Evolutionary conservation across 2,797 vertebrate genomes (phyloP), one percentile per base, ranked within the genome.

Genomic region (Knipowitschia caucasica): DNA sequence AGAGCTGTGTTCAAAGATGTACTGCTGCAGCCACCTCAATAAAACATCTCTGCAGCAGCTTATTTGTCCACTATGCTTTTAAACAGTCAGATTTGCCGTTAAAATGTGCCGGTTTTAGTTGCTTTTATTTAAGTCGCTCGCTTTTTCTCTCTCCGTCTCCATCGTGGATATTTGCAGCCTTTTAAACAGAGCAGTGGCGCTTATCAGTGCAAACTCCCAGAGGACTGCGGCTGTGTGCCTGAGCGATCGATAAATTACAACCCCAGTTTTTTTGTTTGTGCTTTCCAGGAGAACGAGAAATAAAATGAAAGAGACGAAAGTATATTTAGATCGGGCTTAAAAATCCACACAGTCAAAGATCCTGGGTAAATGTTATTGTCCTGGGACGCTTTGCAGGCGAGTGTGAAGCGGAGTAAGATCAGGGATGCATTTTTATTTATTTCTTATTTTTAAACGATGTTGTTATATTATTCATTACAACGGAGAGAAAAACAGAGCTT

Each of bases 161-260:
- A 38, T 38, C 21, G 3, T 42, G 2, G 2, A 12, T 42, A 15
- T 44, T 15, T 26, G 33, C 50, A 42, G 56, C 11, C 46, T 44
- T 53, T 44, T 33, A 47, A 59, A 68, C 56, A 60, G 65, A 80
- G 47, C 68, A 78, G 67, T 60, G 73, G 52, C 35, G 71, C 77
- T 78, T 68, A 80, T 84, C 67, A 10, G 40, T 25, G 36, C 53
- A 56, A 50, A 65, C 36, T 79, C 78, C 73, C 77, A 44, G 53
- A 26, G 72, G 72, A 76, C 71, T 69, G 64, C 33, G 14, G 54
- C 46, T 67, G 53, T 54, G 56, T 67, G 57, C 77, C 65, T 52
- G 33, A 39, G 45, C 31, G 69, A 86, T 88, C 79, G 77, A 84
- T 86, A 71, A 50, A 75, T 74, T 50, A 65, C 23, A 10, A 43